These are phyloP conservation scores for Listronotus oregonensis DNA, from an alignment of 1,140 invertebrate species.

Conservation along the genomic window DNA sequence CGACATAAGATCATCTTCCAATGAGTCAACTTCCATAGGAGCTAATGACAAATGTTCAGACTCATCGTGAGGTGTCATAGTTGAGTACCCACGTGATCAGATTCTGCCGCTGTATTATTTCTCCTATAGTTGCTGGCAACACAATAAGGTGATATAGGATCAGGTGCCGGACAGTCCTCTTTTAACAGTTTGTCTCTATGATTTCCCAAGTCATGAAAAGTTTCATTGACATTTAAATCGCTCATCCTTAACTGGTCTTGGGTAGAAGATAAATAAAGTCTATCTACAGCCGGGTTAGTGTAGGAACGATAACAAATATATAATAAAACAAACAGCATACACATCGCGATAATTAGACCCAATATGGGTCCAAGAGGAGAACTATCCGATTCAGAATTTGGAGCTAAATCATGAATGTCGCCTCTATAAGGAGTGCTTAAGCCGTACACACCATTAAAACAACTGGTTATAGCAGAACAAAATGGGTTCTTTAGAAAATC, in stretches of 20 bases:
- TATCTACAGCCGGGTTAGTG: slow-evolving; percentile 59
- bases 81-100: slow-evolving; percentile 92
- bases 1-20: slow-evolving; percentile 63
- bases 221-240: slow-evolving; percentile 56
- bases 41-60: slow-evolving; percentile 79
- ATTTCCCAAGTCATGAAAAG: slow-evolving; percentile 62
- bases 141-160: slow-evolving; percentile 85
- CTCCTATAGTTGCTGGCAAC: slow-evolving; percentile 81
- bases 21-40: slow-evolving; percentile 64
- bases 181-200: slow-evolving; percentile 66
- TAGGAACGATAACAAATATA: slow-evolving; percentile 71
- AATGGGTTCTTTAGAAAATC: slow-evolving; percentile 72
- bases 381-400: slow-evolving; percentile 58
- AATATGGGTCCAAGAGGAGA: slow-evolving; percentile 67
- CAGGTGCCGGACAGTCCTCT: slow-evolving; percentile 55
- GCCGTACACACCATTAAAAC: slow-evolving; percentile 85
- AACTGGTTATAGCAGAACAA: slow-evolving; percentile 78
- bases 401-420: slow-evolving; percentile 42
- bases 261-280: slow-evolving; percentile 59
- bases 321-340: slow-evolving; percentile 65
- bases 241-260: slow-evolving; percentile 57
- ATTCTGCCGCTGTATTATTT: slow-evolving; percentile 80
- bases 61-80: slow-evolving; percentile 89
- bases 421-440: slow-evolving; percentile 78
- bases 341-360: slow-evolving; percentile 66